Percentiles rank a stretch among this genome's conserved stretches.
Evolutionary conservation across 2,888 invertebrate genomes (phyloP).

Genomic region (Scrobipalpa costella): DNA sequence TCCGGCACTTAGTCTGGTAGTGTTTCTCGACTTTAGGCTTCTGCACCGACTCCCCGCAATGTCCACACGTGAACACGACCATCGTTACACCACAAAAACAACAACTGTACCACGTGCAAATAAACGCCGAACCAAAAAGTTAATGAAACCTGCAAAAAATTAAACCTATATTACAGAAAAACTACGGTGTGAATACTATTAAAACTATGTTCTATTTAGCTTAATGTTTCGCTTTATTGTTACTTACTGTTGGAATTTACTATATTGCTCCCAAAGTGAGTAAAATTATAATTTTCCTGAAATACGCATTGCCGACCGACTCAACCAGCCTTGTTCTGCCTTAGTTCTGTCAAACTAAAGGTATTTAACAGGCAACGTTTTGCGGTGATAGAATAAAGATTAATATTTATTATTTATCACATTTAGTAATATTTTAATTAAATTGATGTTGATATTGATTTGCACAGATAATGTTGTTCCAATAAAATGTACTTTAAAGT

Average conservation of each 20-base stretch:
- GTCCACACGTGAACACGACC: conserved; percentile 97
- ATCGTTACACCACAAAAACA: conserved; percentile 68
- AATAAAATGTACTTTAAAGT: too few species aligned
- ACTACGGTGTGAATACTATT: conserved; percentile 13
- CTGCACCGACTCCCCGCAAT: conserved; percentile 94
- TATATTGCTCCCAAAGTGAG: background rate
- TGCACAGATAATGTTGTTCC: too few species aligned
- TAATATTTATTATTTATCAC: too few species aligned
- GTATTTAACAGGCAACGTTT: conserved; percentile 17
- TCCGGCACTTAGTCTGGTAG: conserved; percentile 87
- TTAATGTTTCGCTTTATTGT: background rate
- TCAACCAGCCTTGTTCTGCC: background rate
- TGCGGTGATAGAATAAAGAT: too few species aligned
- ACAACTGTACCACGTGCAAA: conserved; percentile 32
- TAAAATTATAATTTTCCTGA: conserved; percentile 23
- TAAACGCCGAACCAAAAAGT: conserved; percentile 31
- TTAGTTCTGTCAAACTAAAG: conserved; percentile 12
- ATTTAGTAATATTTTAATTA: too few species aligned
- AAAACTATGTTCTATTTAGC: background rate
- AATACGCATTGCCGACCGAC: conserved; percentile 28
- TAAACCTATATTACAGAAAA: conserved; percentile 43
- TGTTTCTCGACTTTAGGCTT: conserved; percentile 96
- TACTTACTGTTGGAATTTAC: conserved; percentile 24
- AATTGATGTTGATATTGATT: too few species aligned
- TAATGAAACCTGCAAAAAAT: conserved; percentile 27